Conservation (phyloP, 2,888 invertebrate genomes). For the Polymixis lichenea region DNA sequence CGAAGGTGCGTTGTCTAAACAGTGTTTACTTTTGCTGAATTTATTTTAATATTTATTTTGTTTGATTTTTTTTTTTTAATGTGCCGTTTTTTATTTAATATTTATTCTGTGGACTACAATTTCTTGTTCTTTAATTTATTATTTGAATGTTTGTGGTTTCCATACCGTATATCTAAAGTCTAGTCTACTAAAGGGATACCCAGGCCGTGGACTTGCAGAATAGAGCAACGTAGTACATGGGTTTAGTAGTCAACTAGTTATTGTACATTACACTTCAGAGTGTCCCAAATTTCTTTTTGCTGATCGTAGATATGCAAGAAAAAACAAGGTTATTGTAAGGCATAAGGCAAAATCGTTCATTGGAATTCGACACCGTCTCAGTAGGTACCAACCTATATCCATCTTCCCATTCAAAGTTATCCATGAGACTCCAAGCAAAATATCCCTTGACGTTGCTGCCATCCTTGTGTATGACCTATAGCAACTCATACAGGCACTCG, state of each 20-base stretch:
- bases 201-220: background rate
- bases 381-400: conserved; percentile 21
- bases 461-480: conserved; percentile 77
- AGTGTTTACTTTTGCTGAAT: no score
- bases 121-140: no score
- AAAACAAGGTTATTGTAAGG: background rate
- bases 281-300: background rate
- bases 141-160: no score
- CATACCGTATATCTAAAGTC: no score
- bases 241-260: background rate
- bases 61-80: no score
- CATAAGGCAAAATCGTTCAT: background rate
- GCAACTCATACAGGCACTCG: conserved; percentile 76
- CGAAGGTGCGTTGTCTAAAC: no score
- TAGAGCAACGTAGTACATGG: background rate
- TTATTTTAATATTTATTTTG: no score
- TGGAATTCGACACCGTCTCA: background rate
- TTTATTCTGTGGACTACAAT: no score
- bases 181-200: background rate
- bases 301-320: background rate
- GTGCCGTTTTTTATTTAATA: no score
- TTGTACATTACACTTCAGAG: background rate
- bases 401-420: conserved; percentile 90
- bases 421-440: conserved; percentile 90
- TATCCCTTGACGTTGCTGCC: conserved; percentile 84